phyloP scores from a whole-genome alignment of 2,797 vertebrate genomes.

The Chloroceryle amazona region DNA sequence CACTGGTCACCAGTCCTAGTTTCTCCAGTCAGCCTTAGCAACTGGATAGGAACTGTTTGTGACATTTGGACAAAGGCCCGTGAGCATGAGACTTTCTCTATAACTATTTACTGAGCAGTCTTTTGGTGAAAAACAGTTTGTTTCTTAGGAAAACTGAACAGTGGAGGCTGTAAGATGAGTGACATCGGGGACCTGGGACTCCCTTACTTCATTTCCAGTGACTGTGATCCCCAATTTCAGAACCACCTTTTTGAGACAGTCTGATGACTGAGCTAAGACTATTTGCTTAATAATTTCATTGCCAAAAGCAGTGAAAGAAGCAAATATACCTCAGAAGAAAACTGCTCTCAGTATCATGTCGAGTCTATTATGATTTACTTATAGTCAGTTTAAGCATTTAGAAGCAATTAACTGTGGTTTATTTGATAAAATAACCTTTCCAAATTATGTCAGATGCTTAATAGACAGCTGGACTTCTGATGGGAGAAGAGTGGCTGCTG shows the following conservation, averaged over 20 bases:
- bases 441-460: constrained; percentile 18
- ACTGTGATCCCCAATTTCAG: neutral
- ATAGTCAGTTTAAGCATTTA: neutral
- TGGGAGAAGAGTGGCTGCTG: neutral
- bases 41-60: neutral
- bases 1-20: neutral
- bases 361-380: neutral
- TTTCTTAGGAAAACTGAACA: neutral
- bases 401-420: constrained; percentile 3
- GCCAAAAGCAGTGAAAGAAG: neutral
- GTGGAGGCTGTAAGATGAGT: neutral
- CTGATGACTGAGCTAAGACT: neutral
- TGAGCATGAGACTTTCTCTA: neutral
- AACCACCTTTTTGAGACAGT: neutral
- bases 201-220: neutral
- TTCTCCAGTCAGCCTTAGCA: neutral
- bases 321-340: neutral
- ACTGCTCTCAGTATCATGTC: neutral
- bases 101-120: neutral
- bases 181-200: neutral
- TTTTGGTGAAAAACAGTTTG: neutral
- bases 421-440: constrained; percentile 33
- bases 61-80: neutral
- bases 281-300: neutral
- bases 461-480: neutral